phyloP scores from a whole-genome alignment of 2,797 vertebrate species.

The Darevskia nairensis region DNA sequence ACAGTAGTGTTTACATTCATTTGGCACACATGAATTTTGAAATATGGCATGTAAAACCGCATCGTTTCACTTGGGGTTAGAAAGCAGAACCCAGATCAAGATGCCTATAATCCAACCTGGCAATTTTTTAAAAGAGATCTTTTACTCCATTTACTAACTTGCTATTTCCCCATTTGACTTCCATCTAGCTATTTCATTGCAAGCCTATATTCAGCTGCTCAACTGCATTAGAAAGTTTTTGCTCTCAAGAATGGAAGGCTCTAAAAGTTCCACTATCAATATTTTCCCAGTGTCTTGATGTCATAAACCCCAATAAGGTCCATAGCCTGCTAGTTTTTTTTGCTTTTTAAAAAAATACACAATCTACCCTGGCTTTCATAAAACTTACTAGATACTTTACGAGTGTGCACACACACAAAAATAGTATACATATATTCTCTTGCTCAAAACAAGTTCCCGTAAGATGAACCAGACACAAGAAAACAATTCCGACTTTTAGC shows the following conservation, averaged over 20 bases:
- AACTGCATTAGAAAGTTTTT: constrained; percentile 40
- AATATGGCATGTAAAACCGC: not conserved
- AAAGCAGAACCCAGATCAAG: not conserved
- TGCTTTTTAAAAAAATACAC: not conserved
- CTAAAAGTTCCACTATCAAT: constrained; percentile 9
- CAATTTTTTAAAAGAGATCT: not conserved
- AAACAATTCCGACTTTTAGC: not conserved
- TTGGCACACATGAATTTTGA: not conserved
- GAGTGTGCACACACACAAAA: not conserved
- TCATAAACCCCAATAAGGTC: not conserved
- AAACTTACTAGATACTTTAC: not conserved
- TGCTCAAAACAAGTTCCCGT: not conserved
- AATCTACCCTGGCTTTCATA: not conserved
- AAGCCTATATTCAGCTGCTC: constrained; percentile 44
- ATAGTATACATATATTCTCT: not conserved
- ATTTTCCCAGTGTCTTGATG: not conserved
- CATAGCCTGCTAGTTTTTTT: not conserved
- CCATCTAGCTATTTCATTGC: constrained; percentile 40
- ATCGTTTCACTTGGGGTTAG: not conserved
- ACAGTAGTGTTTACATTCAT: not conserved
- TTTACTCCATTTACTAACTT: constrained; percentile 41
- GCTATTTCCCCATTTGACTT: constrained; percentile 10
- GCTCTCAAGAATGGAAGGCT: constrained; percentile 37
- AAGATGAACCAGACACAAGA: not conserved
- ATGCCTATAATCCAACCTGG: not conserved